Percentiles rank a stretch among this genome's conserved stretches.
phyloP scores from a whole-genome alignment of 2,888 invertebrate species.

The Chrysotoxum bicinctum region DNA sequence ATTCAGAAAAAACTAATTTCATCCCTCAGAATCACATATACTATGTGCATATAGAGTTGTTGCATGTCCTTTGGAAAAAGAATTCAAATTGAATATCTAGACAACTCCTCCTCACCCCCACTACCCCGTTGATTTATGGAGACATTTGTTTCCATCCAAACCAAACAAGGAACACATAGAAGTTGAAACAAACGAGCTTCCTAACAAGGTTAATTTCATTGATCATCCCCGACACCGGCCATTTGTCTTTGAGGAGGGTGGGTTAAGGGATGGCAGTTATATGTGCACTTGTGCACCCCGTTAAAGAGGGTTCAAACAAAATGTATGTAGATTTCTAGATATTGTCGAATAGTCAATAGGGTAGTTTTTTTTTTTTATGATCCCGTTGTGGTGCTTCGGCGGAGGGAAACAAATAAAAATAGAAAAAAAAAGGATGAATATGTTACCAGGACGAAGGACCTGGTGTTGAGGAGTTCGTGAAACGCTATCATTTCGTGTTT shows the following conservation, averaged over 20 bases:
- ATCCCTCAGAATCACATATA: slow-evolving; percentile 15
- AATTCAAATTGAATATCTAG: slow-evolving; percentile 78
- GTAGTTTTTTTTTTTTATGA: slow-evolving; percentile 46
- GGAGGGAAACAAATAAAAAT: slow-evolving; percentile 34
- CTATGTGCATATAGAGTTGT: not conserved
- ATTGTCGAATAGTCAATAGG: slow-evolving; percentile 63
- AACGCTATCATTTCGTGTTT: slow-evolving; percentile 12
- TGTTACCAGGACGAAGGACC: slow-evolving; percentile 30
- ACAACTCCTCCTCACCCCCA: not conserved
- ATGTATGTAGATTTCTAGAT: slow-evolving; percentile 48
- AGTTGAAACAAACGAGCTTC: slow-evolving; percentile 76
- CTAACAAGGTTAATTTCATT: slow-evolving; percentile 82
- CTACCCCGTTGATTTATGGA: slow-evolving; percentile 74
- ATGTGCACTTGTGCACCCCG: slow-evolving; percentile 18
- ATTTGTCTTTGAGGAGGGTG: slow-evolving; percentile 78
- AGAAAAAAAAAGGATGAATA: slow-evolving; percentile 43
- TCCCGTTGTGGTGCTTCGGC: slow-evolving; percentile 22
- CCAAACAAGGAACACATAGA: slow-evolving; percentile 59
- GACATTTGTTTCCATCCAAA: slow-evolving; percentile 67
- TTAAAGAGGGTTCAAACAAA: slow-evolving; percentile 68
- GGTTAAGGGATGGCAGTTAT: not conserved
- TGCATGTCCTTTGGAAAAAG: slow-evolving; percentile 50
- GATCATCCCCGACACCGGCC: slow-evolving; percentile 75
- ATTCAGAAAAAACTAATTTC: not conserved
- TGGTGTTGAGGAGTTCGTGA: slow-evolving; percentile 16